Conservation (phyloP, 2,113 vertebrate species). For the Azemiops feae region DNA sequence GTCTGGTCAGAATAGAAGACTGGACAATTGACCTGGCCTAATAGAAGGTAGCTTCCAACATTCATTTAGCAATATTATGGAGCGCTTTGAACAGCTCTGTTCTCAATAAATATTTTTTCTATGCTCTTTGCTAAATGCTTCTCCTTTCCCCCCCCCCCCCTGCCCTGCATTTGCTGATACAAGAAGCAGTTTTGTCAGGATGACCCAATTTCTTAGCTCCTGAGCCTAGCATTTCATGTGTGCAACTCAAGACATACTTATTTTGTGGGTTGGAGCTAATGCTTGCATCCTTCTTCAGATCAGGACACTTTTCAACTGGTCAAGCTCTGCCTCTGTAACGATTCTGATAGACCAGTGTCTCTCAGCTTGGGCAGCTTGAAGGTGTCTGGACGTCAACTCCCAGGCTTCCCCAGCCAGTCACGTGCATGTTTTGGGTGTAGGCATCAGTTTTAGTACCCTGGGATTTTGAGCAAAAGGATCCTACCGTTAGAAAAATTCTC, state of each 20-base stretch:
- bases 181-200: not conserved
- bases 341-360: not conserved
- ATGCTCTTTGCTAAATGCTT: conserved; percentile 44
- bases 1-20: not conserved
- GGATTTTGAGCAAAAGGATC: not conserved
- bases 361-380: not conserved
- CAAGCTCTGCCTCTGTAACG: not conserved
- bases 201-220: not conserved
- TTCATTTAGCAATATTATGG: not conserved
- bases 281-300: not conserved
- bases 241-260: not conserved
- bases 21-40: not conserved
- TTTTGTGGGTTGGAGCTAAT: not conserved
- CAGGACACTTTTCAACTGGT: not conserved
- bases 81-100: conserved; percentile 18
- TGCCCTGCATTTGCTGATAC: not conserved
- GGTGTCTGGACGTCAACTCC: not conserved
- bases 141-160: not conserved
- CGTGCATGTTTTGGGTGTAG: not conserved
- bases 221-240: not conserved
- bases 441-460: not conserved
- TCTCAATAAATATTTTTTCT: conserved; percentile 59
- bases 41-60: not conserved
- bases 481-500: not conserved
- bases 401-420: not conserved